Evolutionary conservation across 2,113 vertebrate genomes (phyloP).

Genomic region (Pachycephala philippinensis): DNA sequence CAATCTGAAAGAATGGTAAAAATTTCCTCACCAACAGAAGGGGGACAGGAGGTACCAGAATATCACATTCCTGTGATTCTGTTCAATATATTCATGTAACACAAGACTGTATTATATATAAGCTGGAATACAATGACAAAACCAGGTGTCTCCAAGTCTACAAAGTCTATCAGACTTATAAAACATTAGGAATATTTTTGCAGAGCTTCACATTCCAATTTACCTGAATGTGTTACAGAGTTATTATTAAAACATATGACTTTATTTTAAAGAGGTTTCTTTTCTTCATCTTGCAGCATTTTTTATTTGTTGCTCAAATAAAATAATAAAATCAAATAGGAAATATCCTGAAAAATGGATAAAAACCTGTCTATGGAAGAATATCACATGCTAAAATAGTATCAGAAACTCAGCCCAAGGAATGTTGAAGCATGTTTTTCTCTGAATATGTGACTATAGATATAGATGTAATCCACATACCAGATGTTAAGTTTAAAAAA

Average conservation of each 20-base stretch:
- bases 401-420: not conserved
- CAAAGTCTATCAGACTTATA: not conserved
- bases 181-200: not conserved
- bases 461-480: not conserved
- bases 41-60: not conserved
- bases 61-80: not conserved
- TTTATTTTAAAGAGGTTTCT: not conserved
- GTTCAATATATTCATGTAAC: not conserved
- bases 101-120: not conserved
- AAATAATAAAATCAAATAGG: not conserved
- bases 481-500: not conserved
- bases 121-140: not conserved
- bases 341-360: not conserved
- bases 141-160: not conserved
- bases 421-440: not conserved
- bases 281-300: not conserved
- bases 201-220: not conserved
- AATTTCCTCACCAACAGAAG: not conserved
- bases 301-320: not conserved
- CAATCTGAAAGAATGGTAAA: not conserved
- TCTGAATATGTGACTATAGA: not conserved
- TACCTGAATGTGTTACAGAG: not conserved
- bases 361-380: not conserved
- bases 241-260: not conserved
- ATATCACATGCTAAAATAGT: not conserved